Percentiles rank a stretch among this genome's conserved stretches.
These are phyloP conservation scores for Drosophila crucigera DNA, from an alignment of 2,888 invertebrate species.

Conservation along the genomic window DNA sequence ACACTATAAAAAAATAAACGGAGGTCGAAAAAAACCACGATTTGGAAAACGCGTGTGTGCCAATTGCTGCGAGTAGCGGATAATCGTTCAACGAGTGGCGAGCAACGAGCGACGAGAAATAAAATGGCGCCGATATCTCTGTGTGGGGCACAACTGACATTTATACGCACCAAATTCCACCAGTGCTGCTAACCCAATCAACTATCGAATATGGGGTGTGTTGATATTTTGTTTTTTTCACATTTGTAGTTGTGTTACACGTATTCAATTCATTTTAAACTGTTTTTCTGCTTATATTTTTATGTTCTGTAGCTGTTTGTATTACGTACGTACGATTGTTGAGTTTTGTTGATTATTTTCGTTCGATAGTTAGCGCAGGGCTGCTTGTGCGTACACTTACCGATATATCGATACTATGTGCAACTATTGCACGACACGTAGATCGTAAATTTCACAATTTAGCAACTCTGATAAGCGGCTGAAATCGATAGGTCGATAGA, in stretches of 20 bases:
- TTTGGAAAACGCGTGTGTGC: slow-evolving; percentile 74
- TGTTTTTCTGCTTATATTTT: background rate
- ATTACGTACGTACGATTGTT: no score
- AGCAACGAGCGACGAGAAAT: slow-evolving; percentile 51
- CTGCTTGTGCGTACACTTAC: background rate
- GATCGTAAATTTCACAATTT: background rate
- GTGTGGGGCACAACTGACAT: slow-evolving; percentile 23
- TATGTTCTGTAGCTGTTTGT: background rate
- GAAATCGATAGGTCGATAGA: slow-evolving; percentile 30
- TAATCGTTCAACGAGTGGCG: slow-evolving; percentile 40
- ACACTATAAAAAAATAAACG: slow-evolving; percentile 62
- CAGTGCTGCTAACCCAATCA: background rate
- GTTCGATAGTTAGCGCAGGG: background rate
- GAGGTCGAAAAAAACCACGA: slow-evolving; percentile 71
- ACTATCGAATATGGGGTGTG: slow-evolving; percentile 5
- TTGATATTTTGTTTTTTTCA: background rate
- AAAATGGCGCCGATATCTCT: slow-evolving; percentile 63
- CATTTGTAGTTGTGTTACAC: background rate
- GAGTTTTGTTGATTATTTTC: background rate
- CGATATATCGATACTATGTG: slow-evolving; percentile 3
- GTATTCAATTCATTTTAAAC: background rate
- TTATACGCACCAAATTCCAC: background rate
- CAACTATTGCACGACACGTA: background rate
- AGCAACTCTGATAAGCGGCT: background rate
- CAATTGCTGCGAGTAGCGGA: slow-evolving; percentile 58